Conservation (phyloP, 2,113 vertebrate species). For the Illadopsis cleaveri region DNA sequence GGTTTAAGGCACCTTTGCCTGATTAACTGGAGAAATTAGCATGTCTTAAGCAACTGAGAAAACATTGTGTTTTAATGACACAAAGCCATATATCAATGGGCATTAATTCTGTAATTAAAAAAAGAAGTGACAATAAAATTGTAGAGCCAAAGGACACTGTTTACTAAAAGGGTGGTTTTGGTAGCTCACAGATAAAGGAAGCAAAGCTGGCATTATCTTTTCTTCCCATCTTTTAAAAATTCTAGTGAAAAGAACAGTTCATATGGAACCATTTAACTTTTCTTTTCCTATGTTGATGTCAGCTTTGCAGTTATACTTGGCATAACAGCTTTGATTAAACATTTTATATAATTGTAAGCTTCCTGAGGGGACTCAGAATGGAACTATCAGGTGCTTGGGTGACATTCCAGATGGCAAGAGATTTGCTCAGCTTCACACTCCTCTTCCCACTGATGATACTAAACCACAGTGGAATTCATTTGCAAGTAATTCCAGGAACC, state of each 20-base stretch:
- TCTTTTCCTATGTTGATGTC: slow-evolving; percentile 51
- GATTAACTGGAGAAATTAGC: not conserved
- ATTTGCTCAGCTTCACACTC: slow-evolving; percentile 49
- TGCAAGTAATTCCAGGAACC: slow-evolving; percentile 42
- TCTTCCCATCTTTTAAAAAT: slow-evolving; percentile 9
- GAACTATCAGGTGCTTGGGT: slow-evolving; percentile 49
- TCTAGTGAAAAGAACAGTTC: slow-evolving; percentile 25
- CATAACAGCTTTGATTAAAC: slow-evolving; percentile 56
- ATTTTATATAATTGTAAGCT: slow-evolving; percentile 55
- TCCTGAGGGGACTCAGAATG: slow-evolving; percentile 48
- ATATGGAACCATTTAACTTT: slow-evolving; percentile 31
- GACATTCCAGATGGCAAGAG: slow-evolving; percentile 60
- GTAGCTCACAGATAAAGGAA: not conserved
- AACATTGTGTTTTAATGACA: not conserved
- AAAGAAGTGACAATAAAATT: not conserved
- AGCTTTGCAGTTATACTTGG: slow-evolving; percentile 53
- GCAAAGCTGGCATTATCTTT: not conserved
- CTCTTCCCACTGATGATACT: slow-evolving; percentile 52
- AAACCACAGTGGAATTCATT: slow-evolving; percentile 49
- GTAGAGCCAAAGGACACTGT: not conserved
- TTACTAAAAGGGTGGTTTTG: not conserved
- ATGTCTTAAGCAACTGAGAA: not conserved
- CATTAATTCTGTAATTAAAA: not conserved
- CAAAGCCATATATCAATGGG: not conserved
- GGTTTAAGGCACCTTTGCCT: not conserved